phyloP scores from a whole-genome alignment of 2,113 vertebrate genomes.

The Sminthopsis crassicaudata region DNA sequence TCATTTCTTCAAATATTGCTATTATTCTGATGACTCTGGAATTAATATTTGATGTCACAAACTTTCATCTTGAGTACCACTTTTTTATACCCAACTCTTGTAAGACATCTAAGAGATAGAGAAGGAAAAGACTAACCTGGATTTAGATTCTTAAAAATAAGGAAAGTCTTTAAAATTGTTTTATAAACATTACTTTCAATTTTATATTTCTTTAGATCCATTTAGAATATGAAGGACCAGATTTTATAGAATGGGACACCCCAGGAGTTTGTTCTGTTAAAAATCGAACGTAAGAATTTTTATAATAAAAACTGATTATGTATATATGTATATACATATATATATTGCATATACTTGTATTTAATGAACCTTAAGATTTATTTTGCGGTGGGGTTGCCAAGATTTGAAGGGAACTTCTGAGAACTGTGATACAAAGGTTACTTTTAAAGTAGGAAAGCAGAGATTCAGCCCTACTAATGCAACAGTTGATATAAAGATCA shows the following conservation, averaged over 20 bases:
- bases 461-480: neutral
- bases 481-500: neutral
- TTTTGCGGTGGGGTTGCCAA: neutral
- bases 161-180: neutral
- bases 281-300: conserved; percentile 65
- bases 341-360: conserved; percentile 2
- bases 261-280: conserved; percentile 19
- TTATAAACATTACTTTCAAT: neutral
- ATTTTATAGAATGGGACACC: conserved; percentile 60
- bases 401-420: conserved; percentile 30
- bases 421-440: conserved; percentile 47
- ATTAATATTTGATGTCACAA: neutral
- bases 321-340: neutral
- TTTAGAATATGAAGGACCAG: conserved; percentile 72
- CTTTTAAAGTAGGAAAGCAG: conserved; percentile 11
- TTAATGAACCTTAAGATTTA: conserved; percentile 8
- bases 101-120: neutral
- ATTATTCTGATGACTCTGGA: neutral
- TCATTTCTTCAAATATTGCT: neutral
- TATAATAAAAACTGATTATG: neutral
- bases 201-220: conserved; percentile 64
- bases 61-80: neutral
- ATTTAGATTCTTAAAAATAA: neutral
- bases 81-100: neutral
- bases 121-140: neutral